Conservation (phyloP, 1,140 invertebrate genomes). For the Hylaeus anthracinus region DNA sequence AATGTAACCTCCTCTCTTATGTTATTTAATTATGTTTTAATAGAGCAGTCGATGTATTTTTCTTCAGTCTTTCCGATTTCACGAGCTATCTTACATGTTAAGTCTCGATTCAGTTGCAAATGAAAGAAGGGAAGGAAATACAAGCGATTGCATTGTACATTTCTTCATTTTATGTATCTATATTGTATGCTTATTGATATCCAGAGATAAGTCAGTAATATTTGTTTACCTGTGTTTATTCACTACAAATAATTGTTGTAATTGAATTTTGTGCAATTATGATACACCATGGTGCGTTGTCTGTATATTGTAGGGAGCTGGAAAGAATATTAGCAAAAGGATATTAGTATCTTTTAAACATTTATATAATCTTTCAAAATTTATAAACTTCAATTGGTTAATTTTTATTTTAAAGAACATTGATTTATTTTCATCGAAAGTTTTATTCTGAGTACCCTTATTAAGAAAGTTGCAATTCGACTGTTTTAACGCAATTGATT, state of each 20-base stretch:
- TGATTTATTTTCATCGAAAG: too few species aligned
- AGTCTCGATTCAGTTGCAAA: neutral
- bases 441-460: too few species aligned
- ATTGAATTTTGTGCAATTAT: constrained; percentile 51
- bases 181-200: constrained; percentile 42
- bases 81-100: neutral
- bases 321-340: too few species aligned
- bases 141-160: constrained; percentile 52
- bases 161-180: constrained; percentile 51
- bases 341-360: too few species aligned
- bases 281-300: constrained; percentile 55
- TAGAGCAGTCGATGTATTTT: constrained; percentile 50
- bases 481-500: too few species aligned
- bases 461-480: too few species aligned
- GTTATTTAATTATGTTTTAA: constrained; percentile 50
- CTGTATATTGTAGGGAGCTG: constrained; percentile 13
- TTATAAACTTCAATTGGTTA: too few species aligned
- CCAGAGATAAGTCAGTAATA: constrained; percentile 49
- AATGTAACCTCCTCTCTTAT: constrained; percentile 58
- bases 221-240: constrained; percentile 39
- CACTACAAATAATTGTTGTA: constrained; percentile 43
- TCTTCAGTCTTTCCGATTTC: neutral
- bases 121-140: constrained; percentile 31
- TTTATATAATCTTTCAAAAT: too few species aligned
- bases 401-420: too few species aligned